Conservation (phyloP, 2,888 invertebrate species). For the Odontomyia ornata region DNA sequence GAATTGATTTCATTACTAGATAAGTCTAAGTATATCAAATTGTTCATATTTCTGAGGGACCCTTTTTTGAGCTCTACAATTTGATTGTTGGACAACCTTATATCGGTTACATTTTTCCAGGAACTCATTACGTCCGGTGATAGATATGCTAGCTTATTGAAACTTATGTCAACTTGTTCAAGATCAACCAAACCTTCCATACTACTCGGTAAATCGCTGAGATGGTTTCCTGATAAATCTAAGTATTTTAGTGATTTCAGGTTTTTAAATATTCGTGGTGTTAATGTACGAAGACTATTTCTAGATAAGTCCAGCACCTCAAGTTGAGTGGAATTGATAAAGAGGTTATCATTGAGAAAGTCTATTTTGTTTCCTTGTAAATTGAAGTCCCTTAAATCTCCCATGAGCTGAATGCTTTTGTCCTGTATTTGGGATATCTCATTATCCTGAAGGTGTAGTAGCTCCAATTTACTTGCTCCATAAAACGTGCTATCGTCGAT, state of each 20-base stretch:
- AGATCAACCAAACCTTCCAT: conserved; percentile 75
- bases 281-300: conserved; percentile 77
- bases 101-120: conserved; percentile 73
- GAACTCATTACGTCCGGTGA: conserved; percentile 75
- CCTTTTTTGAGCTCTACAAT: conserved; percentile 75
- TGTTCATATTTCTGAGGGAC: conserved; percentile 75
- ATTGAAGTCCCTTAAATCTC: conserved; percentile 75
- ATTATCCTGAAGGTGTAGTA: conserved; percentile 79
- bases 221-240: conserved; percentile 80
- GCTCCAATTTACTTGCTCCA: conserved; percentile 75
- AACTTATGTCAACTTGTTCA: conserved; percentile 78
- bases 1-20: conserved; percentile 82
- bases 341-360: conserved; percentile 72
- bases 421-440: conserved; percentile 74
- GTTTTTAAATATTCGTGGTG: conserved; percentile 70
- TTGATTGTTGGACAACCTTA: conserved; percentile 79
- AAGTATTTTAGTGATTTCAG: conserved; percentile 75
- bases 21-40: conserved; percentile 78
- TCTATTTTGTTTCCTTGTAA: conserved; percentile 81
- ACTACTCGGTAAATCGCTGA: conserved; percentile 76
- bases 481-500: conserved; percentile 76
- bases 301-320: conserved; percentile 77
- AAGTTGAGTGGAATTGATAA: conserved; percentile 72
- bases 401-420: conserved; percentile 71
- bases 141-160: conserved; percentile 77